Evolutionary conservation across 1,140 invertebrate species (phyloP).

Genomic region (Cepaea nemoralis): DNA sequence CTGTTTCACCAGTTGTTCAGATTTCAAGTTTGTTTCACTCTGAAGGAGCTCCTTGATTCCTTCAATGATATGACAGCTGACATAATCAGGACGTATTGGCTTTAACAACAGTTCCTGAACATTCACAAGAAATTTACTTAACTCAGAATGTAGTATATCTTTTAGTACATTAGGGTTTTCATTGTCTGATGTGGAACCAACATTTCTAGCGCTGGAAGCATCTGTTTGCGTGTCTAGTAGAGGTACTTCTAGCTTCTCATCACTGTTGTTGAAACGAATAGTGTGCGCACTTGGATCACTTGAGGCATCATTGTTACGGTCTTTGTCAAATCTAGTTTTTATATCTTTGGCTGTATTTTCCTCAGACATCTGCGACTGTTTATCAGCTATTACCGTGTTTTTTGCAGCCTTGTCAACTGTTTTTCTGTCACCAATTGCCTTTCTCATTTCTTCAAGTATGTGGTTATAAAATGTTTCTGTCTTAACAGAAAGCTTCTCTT

Average conservation of each 20-base stretch:
- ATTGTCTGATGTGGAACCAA: not conserved
- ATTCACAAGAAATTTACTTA: not conserved
- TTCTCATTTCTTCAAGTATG: not conserved
- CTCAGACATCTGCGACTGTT: not conserved
- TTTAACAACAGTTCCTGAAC: not conserved
- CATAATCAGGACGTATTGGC: not conserved
- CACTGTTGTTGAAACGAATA: not conserved
- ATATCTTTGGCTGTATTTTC: not conserved
- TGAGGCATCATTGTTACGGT: not conserved
- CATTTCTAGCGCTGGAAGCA: not conserved
- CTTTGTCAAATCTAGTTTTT: not conserved
- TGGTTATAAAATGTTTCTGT: conserved; percentile 2
- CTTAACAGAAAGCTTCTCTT: not conserved
- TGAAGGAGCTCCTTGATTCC: not conserved
- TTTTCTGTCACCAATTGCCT: not conserved
- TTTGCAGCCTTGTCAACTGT: not conserved
- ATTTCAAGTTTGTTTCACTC: not conserved
- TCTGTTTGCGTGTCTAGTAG: not conserved
- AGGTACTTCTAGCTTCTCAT: not conserved
- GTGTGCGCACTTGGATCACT: not conserved
- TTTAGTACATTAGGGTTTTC: not conserved
- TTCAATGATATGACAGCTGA: not conserved
- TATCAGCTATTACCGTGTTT: not conserved
- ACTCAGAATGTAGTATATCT: not conserved
- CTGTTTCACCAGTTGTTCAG: not conserved